These are phyloP conservation scores for Heliconius aoede DNA, from an alignment of 2,888 invertebrate genomes.

Conservation along the genomic window DNA sequence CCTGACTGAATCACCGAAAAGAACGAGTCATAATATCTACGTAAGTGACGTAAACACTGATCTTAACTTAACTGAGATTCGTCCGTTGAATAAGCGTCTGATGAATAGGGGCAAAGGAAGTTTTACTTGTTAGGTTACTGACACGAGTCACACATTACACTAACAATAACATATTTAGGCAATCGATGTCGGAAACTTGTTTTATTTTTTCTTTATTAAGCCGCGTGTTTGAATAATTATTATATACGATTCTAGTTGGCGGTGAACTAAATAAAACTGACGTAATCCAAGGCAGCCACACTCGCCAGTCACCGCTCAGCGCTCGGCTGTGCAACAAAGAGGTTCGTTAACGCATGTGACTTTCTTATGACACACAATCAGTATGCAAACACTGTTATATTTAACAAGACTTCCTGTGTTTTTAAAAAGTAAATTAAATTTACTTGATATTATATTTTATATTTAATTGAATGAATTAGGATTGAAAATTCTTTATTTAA, in stretches of 20 bases:
- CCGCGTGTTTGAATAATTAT: constrained; percentile 31
- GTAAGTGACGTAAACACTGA: constrained; percentile 72
- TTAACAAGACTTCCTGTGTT: constrained; percentile 40
- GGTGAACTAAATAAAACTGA: constrained; percentile 61
- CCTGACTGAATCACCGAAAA: constrained; percentile 73
- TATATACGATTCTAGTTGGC: constrained; percentile 49
- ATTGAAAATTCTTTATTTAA: background rate
- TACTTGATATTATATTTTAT: too few species aligned
- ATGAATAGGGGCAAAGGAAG: constrained; percentile 51
- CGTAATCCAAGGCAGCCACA: constrained; percentile 65
- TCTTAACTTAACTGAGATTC: constrained; percentile 54
- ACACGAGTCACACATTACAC: constrained; percentile 49
- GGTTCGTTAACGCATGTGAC: constrained; percentile 66
- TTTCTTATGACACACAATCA: constrained; percentile 60
- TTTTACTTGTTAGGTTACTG: constrained; percentile 60
- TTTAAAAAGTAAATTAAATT: too few species aligned
- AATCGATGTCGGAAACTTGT: background rate
- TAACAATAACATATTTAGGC: constrained; percentile 2
- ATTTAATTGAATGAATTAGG: constrained; percentile 5
- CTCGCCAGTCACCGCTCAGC: constrained; percentile 42
- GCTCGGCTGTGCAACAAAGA: constrained; percentile 58
- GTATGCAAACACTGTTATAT: constrained; percentile 56
- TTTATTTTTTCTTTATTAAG: constrained; percentile 29
- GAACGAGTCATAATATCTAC: constrained; percentile 68
- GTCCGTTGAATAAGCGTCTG: constrained; percentile 55